phyloP scores from a whole-genome alignment of 92 coral and sea anemone genomes.

The Galaxea fascicularis region DNA sequence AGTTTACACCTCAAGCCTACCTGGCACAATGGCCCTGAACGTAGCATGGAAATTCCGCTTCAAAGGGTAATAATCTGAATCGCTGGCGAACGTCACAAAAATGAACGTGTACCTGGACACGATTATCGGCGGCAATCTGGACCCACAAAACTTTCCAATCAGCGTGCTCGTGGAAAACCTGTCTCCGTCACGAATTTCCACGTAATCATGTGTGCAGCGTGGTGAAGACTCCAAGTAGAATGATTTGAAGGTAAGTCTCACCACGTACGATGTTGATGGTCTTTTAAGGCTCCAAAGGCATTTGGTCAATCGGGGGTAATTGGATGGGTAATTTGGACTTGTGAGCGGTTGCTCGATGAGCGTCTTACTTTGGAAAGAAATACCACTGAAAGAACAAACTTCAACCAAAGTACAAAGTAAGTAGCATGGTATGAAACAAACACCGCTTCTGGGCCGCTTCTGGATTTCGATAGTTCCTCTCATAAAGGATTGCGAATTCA shows the following conservation, averaged over 20 bases:
- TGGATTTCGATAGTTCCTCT: not conserved
- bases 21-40: conserved; percentile 31
- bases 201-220: conserved; percentile 60
- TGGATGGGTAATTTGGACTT: conserved; percentile 16
- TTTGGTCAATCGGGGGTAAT: not conserved
- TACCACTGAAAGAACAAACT: not conserved
- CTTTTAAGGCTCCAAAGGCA: conserved; percentile 18
- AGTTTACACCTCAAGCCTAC: conserved; percentile 1
- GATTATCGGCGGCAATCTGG: conserved; percentile 60
- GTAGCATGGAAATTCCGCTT: conserved; percentile 31
- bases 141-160: conserved; percentile 72
- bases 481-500: no score
- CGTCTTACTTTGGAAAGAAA: not conserved
- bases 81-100: conserved; percentile 51
- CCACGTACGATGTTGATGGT: not conserved
- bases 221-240: conserved; percentile 32
- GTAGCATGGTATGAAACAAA: not conserved
- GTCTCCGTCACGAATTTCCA: conserved; percentile 73
- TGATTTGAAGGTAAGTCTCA: conserved; percentile 28
- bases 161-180: conserved; percentile 15
- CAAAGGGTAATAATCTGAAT: not conserved
- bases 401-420: not conserved
- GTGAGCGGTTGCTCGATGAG: not conserved
- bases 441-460: not conserved
- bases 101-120: conserved; percentile 49